phyloP scores from a whole-genome alignment of 2,797 vertebrate genomes.

The Sebastes umbrosus region DNA sequence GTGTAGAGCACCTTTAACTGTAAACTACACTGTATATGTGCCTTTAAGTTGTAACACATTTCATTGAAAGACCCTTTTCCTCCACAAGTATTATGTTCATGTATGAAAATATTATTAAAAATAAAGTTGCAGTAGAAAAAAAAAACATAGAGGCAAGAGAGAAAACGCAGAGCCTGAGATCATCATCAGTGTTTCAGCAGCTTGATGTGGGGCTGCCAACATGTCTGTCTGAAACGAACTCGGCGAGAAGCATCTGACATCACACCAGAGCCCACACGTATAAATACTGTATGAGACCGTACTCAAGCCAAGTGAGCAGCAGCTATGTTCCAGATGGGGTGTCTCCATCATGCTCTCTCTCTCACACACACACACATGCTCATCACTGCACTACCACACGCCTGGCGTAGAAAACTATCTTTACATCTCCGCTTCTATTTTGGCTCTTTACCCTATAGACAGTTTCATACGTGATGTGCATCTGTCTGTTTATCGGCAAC shows the following conservation, averaged over 20 bases:
- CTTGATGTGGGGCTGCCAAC: constrained; percentile 29
- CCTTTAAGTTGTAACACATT: neutral
- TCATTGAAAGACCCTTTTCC: neutral
- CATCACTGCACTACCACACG: neutral
- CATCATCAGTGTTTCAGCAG: constrained; percentile 8
- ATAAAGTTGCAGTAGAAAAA: neutral
- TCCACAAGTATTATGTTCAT: too few relatives aligned
- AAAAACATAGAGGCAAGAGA: neutral
- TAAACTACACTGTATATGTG: neutral
- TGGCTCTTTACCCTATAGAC: neutral
- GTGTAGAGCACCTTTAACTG: too few relatives aligned
- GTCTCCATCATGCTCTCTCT: constrained; percentile 39
- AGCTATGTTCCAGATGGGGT: constrained; percentile 58
- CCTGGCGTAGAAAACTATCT: neutral
- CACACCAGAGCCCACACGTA: constrained; percentile 59
- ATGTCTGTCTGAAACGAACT: constrained; percentile 24
- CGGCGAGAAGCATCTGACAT: constrained; percentile 54
- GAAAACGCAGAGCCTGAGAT: neutral
- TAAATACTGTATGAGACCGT: constrained; percentile 52
- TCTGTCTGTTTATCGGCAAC: neutral
- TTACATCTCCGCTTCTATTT: constrained; percentile 13
- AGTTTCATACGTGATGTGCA: neutral
- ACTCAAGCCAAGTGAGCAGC: constrained; percentile 68
- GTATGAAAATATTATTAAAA: too few relatives aligned
- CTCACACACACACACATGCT: constrained; percentile 4